Evolutionary conservation across 2,888 invertebrate species (phyloP).

Genomic region (Ischnus inquisitorius): DNA sequence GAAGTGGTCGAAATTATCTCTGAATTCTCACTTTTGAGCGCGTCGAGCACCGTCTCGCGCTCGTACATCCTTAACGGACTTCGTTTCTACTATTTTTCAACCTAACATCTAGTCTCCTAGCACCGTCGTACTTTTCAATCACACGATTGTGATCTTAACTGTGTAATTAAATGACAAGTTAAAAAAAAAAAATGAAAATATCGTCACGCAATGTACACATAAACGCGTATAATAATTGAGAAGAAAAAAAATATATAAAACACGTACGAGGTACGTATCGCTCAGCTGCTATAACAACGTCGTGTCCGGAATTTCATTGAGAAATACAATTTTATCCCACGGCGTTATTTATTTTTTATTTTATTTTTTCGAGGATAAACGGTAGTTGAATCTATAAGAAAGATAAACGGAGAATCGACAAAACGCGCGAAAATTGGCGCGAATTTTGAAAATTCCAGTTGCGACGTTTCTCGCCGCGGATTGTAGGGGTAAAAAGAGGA

Average conservation of each 20-base stretch:
- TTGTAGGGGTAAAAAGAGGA: constrained; percentile 47
- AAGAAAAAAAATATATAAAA: constrained; percentile 24
- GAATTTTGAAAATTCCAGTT: constrained; percentile 56
- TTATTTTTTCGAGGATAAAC: constrained; percentile 54
- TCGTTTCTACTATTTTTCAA: constrained; percentile 77
- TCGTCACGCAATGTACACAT: constrained; percentile 24
- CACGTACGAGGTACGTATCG: constrained; percentile 51
- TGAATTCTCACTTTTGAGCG: no score
- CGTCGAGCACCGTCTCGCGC: no score
- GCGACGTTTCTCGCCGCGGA: constrained; percentile 45
- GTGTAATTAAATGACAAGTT: constrained; percentile 58
- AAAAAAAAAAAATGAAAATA: constrained; percentile 26
- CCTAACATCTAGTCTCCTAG: constrained; percentile 83
- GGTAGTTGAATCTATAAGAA: constrained; percentile 49
- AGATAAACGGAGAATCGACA: constrained; percentile 33
- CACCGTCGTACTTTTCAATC: constrained; percentile 78
- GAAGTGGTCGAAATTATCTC: no score
- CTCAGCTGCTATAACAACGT: constrained; percentile 53
- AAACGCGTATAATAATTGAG: constrained; percentile 38
- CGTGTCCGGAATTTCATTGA: constrained; percentile 52
- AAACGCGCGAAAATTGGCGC: constrained; percentile 53
- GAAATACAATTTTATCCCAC: constrained; percentile 50
- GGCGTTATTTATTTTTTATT: no score
- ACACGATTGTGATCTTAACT: constrained; percentile 74
- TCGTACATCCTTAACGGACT: no score